These are phyloP conservation scores for Pecten maximus DNA, from an alignment of 2,888 invertebrate genomes.

Conservation along the genomic window DNA sequence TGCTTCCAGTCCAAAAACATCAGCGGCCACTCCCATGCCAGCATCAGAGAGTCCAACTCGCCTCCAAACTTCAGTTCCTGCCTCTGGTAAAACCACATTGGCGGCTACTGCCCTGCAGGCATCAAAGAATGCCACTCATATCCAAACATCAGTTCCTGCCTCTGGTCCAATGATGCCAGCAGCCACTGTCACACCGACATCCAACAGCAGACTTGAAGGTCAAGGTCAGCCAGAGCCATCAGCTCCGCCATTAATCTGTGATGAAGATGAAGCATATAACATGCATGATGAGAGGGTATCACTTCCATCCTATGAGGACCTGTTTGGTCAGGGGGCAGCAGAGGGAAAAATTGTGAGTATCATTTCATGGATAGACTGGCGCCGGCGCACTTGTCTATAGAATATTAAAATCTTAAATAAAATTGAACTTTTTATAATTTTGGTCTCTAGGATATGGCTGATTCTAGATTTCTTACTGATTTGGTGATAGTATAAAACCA, in stretches of 20 bases:
- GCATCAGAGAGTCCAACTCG: neutral
- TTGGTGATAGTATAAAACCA: no score
- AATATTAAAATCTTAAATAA: no score
- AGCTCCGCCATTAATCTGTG: neutral
- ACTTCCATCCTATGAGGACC: neutral
- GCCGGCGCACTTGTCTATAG: no score
- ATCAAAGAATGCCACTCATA: neutral
- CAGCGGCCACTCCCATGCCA: neutral
- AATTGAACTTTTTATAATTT: no score
- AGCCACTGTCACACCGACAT: neutral
- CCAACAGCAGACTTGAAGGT: neutral
- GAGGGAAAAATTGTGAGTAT: neutral
- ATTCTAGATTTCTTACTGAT: no score
- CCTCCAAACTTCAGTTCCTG: neutral
- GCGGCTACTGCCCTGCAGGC: neutral
- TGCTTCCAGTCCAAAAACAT: neutral
- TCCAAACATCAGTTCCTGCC: neutral
- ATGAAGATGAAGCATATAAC: neutral
- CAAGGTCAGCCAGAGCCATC: neutral
- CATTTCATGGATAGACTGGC: neutral
- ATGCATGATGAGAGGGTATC: neutral
- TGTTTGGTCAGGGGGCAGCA: neutral
- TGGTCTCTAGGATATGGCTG: no score
- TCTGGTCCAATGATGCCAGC: neutral
- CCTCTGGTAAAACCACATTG: neutral